Evolutionary conservation across 37 sponge, comb jelly and placozoan genomes (phyloP).

Genomic region (Aplysina aerophoba): DNA sequence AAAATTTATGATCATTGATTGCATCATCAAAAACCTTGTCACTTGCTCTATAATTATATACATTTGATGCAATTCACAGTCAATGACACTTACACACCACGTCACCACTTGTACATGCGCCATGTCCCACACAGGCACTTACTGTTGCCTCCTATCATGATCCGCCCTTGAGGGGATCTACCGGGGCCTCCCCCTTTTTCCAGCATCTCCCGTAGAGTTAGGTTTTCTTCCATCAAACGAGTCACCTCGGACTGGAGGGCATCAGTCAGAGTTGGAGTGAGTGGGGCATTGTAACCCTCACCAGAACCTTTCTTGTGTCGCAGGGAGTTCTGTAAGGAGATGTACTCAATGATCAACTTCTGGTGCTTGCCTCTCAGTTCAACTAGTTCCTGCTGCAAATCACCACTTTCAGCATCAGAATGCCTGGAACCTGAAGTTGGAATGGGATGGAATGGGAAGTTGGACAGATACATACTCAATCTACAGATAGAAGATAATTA

Average conservation of each 20-base stretch:
- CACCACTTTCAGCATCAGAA: conserved; percentile 10
- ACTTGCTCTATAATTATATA: too few species aligned
- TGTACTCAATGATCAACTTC: conserved; percentile 52
- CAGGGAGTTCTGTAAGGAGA: background rate
- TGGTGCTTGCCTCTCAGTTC: conserved; percentile 61
- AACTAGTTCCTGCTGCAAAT: conserved; percentile 68
- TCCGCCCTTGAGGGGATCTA: too few species aligned
- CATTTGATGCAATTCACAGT: background rate
- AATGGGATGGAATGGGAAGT: background rate
- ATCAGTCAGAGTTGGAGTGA: conserved; percentile 5
- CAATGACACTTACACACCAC: too few species aligned
- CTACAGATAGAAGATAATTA: too few species aligned
- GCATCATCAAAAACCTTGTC: too few species aligned
- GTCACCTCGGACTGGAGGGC: conserved; percentile 74
- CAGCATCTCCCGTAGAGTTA: conserved; percentile 16
- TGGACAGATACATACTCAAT: too few species aligned
- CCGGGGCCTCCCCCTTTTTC: background rate
- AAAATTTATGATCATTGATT: too few species aligned
- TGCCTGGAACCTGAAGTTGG: conserved; percentile 16
- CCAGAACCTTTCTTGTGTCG: background rate
- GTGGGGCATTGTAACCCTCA: background rate
- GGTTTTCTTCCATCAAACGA: conserved; percentile 71
- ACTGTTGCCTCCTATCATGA: too few species aligned
- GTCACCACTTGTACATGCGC: background rate
- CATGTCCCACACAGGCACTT: background rate